Evolutionary conservation across 2,888 invertebrate genomes (phyloP).

Genomic region (Lasioglossum zephyrum): DNA sequence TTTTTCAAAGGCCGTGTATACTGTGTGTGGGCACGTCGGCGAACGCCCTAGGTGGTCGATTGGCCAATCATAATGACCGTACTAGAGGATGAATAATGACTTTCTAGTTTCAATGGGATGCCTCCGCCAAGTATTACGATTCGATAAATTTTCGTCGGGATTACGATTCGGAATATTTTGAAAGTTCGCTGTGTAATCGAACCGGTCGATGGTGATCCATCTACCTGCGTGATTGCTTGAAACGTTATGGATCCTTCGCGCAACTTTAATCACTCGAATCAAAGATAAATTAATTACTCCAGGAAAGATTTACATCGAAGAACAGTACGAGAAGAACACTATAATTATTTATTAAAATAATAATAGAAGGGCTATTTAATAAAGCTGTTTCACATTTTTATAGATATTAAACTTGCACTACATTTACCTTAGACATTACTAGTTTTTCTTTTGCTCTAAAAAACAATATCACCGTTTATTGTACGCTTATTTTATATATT

Average conservation of each 20-base stretch:
- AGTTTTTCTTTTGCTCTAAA: not conserved
- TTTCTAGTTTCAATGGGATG: slow-evolving; percentile 53
- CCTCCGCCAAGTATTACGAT: slow-evolving; percentile 28
- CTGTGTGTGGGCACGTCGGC: slow-evolving; percentile 27
- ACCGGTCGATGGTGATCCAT: slow-evolving; percentile 19
- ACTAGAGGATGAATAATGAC: slow-evolving; percentile 62
- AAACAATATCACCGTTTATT: not conserved
- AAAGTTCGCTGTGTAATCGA: slow-evolving; percentile 27
- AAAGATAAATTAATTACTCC: not conserved
- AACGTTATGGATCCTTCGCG: slow-evolving; percentile 5
- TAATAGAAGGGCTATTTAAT: not conserved
- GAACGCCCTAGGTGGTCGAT: slow-evolving; percentile 58
- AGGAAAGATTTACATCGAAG: not conserved
- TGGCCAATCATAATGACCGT: slow-evolving; percentile 65
- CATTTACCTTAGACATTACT: not conserved
- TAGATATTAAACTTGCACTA: not conserved
- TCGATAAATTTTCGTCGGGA: slow-evolving; percentile 49
- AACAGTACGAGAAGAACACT: not conserved
- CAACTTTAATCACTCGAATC: slow-evolving; percentile 21
- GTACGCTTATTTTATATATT: not conserved
- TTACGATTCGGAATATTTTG: slow-evolving; percentile 48
- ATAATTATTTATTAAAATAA: not conserved
- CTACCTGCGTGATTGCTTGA: not conserved
- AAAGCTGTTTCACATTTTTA: too few species aligned
- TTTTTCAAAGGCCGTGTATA: slow-evolving; percentile 22